phyloP scores from a whole-genome alignment of 2,888 invertebrate species.

The Macropis europaea region DNA sequence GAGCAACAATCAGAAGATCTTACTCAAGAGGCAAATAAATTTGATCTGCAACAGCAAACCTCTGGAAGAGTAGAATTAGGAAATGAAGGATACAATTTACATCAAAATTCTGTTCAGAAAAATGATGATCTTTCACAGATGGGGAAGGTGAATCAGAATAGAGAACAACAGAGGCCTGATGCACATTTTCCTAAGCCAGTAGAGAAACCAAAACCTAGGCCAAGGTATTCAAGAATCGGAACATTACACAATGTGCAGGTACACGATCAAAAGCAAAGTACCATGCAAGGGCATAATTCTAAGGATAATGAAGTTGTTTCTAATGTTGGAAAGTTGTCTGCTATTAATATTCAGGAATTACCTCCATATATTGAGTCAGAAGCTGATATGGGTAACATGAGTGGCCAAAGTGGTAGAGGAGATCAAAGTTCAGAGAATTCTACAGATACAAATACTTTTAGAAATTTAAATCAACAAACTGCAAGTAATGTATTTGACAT shows the following conservation, averaged over 20 bases:
- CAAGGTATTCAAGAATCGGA: conserved; percentile 27
- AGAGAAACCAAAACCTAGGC: conserved; percentile 60
- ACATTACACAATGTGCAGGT: neutral
- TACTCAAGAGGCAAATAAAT: conserved; percentile 15
- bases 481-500: conserved; percentile 19
- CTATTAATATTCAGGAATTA: conserved; percentile 8
- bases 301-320: neutral
- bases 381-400: neutral
- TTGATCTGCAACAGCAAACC: conserved; percentile 22
- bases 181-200: conserved; percentile 48
- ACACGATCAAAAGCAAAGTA: neutral
- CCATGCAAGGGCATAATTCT: neutral
- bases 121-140: too few species aligned
- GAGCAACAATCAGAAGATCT: conserved; percentile 10
- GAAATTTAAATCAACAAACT: neutral
- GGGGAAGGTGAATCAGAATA: neutral
- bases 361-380: conserved; percentile 21
- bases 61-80: conserved; percentile 20
- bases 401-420: conserved; percentile 1
- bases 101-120: too few species aligned
- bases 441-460: neutral
- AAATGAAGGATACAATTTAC: neutral
- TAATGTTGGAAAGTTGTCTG: neutral
- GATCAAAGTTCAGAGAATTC: conserved; percentile 19
- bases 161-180: neutral